Percentiles rank a stretch among this genome's conserved stretches.
These are phyloP conservation scores for Muricea muricata DNA, from an alignment of 92 coral and sea anemone species.

Conservation along the genomic window DNA sequence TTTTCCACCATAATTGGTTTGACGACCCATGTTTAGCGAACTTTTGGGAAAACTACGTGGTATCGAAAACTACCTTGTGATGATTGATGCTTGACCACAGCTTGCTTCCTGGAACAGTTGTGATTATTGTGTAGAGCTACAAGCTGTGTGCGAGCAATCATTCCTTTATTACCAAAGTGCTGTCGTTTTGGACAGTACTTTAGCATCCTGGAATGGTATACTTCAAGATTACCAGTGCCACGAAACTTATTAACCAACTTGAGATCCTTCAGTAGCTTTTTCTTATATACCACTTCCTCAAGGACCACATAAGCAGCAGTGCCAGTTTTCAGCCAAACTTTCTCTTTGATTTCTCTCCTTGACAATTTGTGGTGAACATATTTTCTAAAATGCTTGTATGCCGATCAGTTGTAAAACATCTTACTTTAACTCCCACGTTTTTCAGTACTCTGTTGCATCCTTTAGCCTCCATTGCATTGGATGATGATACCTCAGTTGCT, in stretches of 20 bases:
- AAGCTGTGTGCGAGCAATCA: slow-evolving; percentile 65
- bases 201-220: slow-evolving; percentile 45
- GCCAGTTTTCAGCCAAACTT: slow-evolving; percentile 63
- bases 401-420: not conserved
- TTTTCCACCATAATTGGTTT: slow-evolving; percentile 48
- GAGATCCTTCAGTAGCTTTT: slow-evolving; percentile 57
- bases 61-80: no score
- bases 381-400: slow-evolving; percentile 37
- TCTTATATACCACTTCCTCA: slow-evolving; percentile 59
- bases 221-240: slow-evolving; percentile 60
- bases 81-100: not conserved
- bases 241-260: slow-evolving; percentile 54
- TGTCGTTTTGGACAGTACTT: slow-evolving; percentile 62
- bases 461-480: slow-evolving; percentile 69
- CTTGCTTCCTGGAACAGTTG: not conserved
- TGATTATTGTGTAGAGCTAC: slow-evolving; percentile 65
- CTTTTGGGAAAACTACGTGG: slow-evolving; percentile 53
- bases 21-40: slow-evolving; percentile 51
- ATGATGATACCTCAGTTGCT: slow-evolving; percentile 58
- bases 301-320: slow-evolving; percentile 55
- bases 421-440: slow-evolving; percentile 31
- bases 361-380: slow-evolving; percentile 57
- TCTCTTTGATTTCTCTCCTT: slow-evolving; percentile 34
- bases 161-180: slow-evolving; percentile 57
- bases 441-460: no score